Conservation (phyloP, 2,797 vertebrate species). For the Dipus sagitta region DNA sequence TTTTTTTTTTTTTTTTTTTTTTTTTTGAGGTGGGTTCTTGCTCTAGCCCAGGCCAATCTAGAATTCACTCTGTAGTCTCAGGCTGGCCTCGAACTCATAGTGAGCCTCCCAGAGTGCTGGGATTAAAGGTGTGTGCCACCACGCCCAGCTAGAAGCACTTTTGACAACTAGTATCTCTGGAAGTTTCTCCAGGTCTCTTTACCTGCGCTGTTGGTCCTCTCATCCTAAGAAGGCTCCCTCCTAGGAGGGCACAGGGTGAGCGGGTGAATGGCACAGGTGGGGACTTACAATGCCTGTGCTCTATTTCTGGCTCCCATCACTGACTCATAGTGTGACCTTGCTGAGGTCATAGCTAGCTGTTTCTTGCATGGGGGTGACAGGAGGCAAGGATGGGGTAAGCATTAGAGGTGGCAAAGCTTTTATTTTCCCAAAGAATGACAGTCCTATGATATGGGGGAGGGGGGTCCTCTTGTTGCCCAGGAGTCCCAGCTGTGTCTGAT, state of each 20-base stretch:
- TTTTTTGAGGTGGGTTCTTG: too few relatives aligned
- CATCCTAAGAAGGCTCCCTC: neutral
- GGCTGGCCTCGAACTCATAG: too few relatives aligned
- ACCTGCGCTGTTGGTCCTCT: neutral
- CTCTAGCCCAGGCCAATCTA: too few relatives aligned
- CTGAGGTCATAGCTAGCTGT: slow-evolving; percentile 73
- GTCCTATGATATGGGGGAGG: neutral
- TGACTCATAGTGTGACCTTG: slow-evolving; percentile 77
- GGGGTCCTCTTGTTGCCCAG: neutral
- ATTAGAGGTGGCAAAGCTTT: slow-evolving; percentile 31
- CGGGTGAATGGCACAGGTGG: neutral
- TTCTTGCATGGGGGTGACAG: neutral
- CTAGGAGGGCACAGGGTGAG: neutral
- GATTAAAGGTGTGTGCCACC: too few relatives aligned
- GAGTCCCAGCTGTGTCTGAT: neutral
- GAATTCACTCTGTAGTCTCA: too few relatives aligned
- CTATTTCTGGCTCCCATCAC: slow-evolving; percentile 74
- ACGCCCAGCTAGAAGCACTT: neutral
- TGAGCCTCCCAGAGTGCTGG: too few relatives aligned
- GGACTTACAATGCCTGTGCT: slow-evolving; percentile 50
- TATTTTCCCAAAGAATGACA: neutral
- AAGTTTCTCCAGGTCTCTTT: neutral
- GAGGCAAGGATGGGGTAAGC: neutral
- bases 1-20: too few relatives aligned
- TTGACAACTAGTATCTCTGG: neutral